These are phyloP conservation scores for Dendronephthya gigantea DNA, from an alignment of 64 coral and sea anemone genomes.

Conservation along the genomic window DNA sequence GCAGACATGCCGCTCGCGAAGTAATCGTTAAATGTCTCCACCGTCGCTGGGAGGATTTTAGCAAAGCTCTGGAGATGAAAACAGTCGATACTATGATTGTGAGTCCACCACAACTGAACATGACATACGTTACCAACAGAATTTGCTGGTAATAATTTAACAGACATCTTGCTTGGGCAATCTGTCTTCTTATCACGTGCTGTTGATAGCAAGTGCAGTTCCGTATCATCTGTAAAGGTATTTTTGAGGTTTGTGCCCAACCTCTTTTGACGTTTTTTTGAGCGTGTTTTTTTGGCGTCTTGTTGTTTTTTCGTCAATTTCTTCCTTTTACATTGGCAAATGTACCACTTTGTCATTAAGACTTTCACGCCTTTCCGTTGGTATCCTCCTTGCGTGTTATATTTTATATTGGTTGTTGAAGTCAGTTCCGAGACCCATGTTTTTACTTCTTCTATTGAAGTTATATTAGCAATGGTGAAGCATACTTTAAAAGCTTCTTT, in stretches of 20 bases:
- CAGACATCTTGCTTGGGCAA: constrained; percentile 28
- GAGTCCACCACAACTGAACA: constrained; percentile 27
- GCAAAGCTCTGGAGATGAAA: constrained; percentile 18
- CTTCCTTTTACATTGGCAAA: constrained; percentile 31
- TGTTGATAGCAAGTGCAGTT: constrained; percentile 10
- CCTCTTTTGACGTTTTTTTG: not conserved
- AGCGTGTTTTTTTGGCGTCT: constrained; percentile 13
- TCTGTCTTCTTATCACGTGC: constrained; percentile 22
- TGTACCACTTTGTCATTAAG: not conserved
- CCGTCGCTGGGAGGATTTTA: constrained; percentile 31
- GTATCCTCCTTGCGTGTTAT: constrained; percentile 24
- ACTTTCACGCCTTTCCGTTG: not conserved
- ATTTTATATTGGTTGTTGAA: constrained; percentile 23
- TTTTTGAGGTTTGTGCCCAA: not conserved
- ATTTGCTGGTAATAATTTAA: constrained; percentile 12
- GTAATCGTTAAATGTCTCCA: not conserved
- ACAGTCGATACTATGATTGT: constrained; percentile 23
- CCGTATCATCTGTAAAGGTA: not conserved
- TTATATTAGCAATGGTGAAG: constrained; percentile 13
- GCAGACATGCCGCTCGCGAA: constrained; percentile 35
- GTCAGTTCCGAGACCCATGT: constrained; percentile 18
- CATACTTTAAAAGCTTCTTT: constrained; percentile 27
- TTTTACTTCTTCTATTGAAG: constrained; percentile 25
- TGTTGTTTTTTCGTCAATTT: constrained; percentile 19
- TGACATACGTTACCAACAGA: not conserved